These are phyloP conservation scores for Habropoda laboriosa DNA, from an alignment of 1,140 invertebrate species.

Conservation along the genomic window DNA sequence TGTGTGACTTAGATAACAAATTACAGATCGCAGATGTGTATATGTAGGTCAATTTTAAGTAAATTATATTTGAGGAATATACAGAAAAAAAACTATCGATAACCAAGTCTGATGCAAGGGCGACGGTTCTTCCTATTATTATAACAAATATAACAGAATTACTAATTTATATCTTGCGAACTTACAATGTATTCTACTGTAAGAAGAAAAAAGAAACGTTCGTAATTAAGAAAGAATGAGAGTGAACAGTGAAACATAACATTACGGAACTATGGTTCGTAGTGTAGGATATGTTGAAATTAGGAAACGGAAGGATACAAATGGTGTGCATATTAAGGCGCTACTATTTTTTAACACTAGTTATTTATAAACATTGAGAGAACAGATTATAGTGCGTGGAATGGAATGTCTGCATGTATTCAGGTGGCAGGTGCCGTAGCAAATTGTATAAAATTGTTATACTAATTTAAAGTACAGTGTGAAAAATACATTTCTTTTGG, in stretches of 20 bases:
- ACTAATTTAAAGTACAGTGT: constrained; percentile 63
- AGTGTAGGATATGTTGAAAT: constrained; percentile 53
- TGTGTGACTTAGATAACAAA: constrained; percentile 55
- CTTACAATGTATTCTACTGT: constrained; percentile 61
- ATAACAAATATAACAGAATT: constrained; percentile 68
- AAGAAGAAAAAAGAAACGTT: constrained; percentile 51
- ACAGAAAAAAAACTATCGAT: constrained; percentile 61
- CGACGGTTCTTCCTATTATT: constrained; percentile 70
- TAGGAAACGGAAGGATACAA: constrained; percentile 58
- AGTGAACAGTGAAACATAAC: constrained; percentile 40
- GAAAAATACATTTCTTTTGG: constrained; percentile 53
- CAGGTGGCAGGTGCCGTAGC: constrained; percentile 55
- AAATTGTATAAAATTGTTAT: constrained; percentile 69
- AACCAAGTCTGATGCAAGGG: constrained; percentile 68
- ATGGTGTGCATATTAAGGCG: constrained; percentile 70
- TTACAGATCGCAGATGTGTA: constrained; percentile 50
- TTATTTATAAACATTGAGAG: constrained; percentile 69
- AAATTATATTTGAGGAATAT: constrained; percentile 45
- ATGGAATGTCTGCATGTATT: constrained; percentile 52
- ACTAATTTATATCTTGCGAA: constrained; percentile 72
- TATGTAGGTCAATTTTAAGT: constrained; percentile 63
- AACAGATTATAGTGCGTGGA: constrained; percentile 49
- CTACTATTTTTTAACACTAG: constrained; percentile 72
- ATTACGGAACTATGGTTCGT: constrained; percentile 57
- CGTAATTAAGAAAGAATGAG: constrained; percentile 45